phyloP scores from a whole-genome alignment of 1,140 invertebrate genomes.

The Aphaenogaster rudis region DNA sequence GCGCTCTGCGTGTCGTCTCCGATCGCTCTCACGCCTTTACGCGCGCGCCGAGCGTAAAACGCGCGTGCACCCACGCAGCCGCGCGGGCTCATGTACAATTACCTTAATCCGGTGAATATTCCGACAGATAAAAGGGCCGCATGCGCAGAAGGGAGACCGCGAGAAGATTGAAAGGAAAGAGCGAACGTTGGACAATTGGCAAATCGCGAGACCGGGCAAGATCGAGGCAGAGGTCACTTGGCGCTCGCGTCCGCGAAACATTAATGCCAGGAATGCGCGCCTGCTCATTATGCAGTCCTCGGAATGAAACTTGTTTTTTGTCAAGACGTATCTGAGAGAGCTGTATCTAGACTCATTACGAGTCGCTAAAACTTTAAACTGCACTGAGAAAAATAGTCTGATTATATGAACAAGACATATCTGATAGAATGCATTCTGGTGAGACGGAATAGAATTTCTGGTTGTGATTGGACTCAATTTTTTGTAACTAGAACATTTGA shows the following conservation, averaged over 20 bases:
- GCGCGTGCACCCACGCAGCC: conserved; percentile 69
- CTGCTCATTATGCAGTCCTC: conserved; percentile 67
- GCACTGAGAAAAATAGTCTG: no score
- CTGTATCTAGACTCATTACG: background rate
- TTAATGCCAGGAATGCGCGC: conserved; percentile 75
- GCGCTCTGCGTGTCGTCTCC: background rate
- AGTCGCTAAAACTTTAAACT: background rate
- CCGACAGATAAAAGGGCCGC: conserved; percentile 80
- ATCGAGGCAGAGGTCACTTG: conserved; percentile 71
- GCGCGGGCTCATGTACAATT: conserved; percentile 78
- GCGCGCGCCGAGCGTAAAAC: conserved; percentile 70
- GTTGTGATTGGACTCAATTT: no score
- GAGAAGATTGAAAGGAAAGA: background rate
- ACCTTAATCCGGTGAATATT: conserved; percentile 87
- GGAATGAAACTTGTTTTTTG: conserved; percentile 12
- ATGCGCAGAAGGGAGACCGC: conserved; percentile 37
- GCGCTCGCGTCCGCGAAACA: conserved; percentile 69
- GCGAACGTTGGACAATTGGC: conserved; percentile 68
- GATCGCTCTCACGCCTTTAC: conserved; percentile 80
- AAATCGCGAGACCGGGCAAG: conserved; percentile 68
- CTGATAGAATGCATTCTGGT: no score
- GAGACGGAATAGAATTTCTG: no score
- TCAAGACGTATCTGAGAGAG: conserved; percentile 4
- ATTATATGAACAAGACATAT: no score
- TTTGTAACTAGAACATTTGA: no score